A percentile compares a stretch with the other conserved stretches of the same genome.
These are phyloP conservation scores for Perccottus glenii DNA, from an alignment of 2,113 vertebrate species.

Conservation along the genomic window DNA sequence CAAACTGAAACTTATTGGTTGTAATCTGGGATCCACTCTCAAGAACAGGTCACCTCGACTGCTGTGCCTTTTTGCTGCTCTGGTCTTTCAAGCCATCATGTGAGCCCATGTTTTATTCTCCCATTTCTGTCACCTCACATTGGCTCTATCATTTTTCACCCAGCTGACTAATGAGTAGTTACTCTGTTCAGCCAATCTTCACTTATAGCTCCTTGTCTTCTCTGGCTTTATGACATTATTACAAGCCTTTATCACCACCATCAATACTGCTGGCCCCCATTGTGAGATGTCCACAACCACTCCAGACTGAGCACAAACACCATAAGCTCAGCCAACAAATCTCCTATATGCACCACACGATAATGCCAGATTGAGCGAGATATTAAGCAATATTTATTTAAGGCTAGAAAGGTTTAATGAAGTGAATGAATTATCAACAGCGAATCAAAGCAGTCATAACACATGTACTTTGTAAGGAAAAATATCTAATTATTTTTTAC, in stretches of 20 bases:
- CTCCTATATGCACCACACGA: constrained; percentile 21
- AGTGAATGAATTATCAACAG: constrained; percentile 18
- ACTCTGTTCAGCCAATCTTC: constrained; percentile 61
- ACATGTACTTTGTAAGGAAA: constrained; percentile 65
- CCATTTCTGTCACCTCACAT: constrained; percentile 61
- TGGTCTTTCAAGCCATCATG: constrained; percentile 49
- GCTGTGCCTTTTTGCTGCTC: constrained; percentile 29
- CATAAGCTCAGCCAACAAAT: constrained; percentile 32
- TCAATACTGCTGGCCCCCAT: constrained; percentile 60
- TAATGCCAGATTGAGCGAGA: constrained; percentile 18
- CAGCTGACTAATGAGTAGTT: constrained; percentile 65
- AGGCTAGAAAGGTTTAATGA: constrained; percentile 7
- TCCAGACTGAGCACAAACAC: constrained; percentile 41
- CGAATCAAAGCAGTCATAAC: constrained; percentile 68
- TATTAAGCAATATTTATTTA: constrained; percentile 13
- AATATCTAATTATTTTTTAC: not conserved
- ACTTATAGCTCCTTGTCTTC: constrained; percentile 64
- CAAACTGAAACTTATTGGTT: constrained; percentile 74
- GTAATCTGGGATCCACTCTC: constrained; percentile 66
- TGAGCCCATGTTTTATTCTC: constrained; percentile 61
- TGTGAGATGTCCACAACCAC: constrained; percentile 36
- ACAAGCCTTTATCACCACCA: constrained; percentile 71
- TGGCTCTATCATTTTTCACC: constrained; percentile 66
- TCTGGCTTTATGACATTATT: constrained; percentile 71
- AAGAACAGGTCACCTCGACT: constrained; percentile 57